These are phyloP conservation scores for Torymus texanus DNA, from an alignment of 2,888 invertebrate species.

Conservation along the genomic window DNA sequence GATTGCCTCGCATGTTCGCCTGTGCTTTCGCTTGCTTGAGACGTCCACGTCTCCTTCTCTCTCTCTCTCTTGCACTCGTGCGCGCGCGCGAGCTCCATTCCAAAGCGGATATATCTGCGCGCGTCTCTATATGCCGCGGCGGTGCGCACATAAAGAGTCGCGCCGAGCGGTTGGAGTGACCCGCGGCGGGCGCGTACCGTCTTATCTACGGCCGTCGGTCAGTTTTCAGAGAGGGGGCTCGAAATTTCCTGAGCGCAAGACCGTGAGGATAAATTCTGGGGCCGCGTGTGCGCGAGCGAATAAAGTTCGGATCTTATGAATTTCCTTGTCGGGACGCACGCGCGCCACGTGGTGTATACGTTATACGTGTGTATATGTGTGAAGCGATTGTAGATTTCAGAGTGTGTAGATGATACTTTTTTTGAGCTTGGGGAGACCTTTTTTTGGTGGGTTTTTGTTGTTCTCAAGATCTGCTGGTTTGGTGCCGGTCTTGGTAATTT, in stretches of 20 bases:
- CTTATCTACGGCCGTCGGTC: conserved; percentile 55
- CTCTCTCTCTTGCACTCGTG: conserved; percentile 47
- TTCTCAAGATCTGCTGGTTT: not conserved
- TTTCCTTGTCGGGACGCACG: conserved; percentile 46
- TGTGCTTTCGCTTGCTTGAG: conserved; percentile 59
- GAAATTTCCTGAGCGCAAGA: conserved; percentile 46
- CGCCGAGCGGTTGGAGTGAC: conserved; percentile 15
- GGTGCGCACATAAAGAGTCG: conserved; percentile 56
- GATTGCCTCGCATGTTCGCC: conserved; percentile 71
- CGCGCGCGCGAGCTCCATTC: conserved; percentile 61
- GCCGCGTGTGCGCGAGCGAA: conserved; percentile 42
- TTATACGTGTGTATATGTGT: too few relatives aligned
- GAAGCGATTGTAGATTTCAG: conserved; percentile 44
- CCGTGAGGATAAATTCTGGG: conserved; percentile 48
- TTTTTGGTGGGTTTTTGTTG: not conserved
- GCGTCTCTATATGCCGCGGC: conserved; percentile 20
- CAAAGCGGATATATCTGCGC: conserved; percentile 54
- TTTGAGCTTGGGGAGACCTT: not conserved
- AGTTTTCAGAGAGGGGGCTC: conserved; percentile 48
- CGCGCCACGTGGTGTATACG: not conserved
- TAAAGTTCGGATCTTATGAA: conserved; percentile 57
- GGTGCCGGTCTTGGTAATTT: not conserved
- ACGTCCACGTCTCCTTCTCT: conserved; percentile 28
- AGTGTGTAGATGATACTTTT: not conserved
- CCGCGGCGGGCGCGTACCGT: not conserved